These are phyloP conservation scores for Zaprionus ghesquierei DNA, from an alignment of 1,140 invertebrate genomes.

Conservation along the genomic window DNA sequence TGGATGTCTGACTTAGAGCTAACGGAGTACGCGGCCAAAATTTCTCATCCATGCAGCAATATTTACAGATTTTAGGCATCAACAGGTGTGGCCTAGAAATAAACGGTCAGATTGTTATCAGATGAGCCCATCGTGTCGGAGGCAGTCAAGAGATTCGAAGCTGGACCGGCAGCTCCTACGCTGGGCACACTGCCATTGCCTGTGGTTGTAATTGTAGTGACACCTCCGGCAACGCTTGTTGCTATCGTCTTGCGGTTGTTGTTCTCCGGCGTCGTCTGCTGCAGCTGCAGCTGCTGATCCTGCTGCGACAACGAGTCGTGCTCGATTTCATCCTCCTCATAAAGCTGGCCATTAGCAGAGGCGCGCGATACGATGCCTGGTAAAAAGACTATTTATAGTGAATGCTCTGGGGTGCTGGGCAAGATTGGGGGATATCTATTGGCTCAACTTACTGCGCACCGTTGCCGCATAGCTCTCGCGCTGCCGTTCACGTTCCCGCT, in stretches of 20 bases:
- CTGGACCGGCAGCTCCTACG: not conserved
- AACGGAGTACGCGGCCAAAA: conserved; percentile 27
- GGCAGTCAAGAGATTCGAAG: conserved; percentile 67
- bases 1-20: conserved; percentile 52
- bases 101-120: conserved; percentile 82
- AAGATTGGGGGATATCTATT: not conserved
- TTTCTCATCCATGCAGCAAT: conserved; percentile 44
- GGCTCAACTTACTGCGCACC: conserved; percentile 77
- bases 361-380: conserved; percentile 81
- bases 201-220: conserved; percentile 56
- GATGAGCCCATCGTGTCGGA: conserved; percentile 81
- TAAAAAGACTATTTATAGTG: conserved; percentile 75
- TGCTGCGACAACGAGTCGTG: conserved; percentile 71
- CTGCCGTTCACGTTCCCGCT: conserved; percentile 72
- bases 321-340: conserved; percentile 81
- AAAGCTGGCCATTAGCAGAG: conserved; percentile 79
- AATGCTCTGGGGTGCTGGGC: conserved; percentile 55
- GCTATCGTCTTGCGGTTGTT: conserved; percentile 67
- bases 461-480: conserved; percentile 81
- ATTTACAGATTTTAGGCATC: conserved; percentile 55
- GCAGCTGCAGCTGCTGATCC: conserved; percentile 29
- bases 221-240: conserved; percentile 18
- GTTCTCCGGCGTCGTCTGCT: conserved; percentile 56
- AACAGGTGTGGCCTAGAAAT: conserved; percentile 51
- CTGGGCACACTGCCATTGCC: conserved; percentile 33